A percentile compares a stretch with the other conserved stretches of the same genome.
Conservation (phyloP, 1,140 invertebrate species). For the Ruditapes philippinarum region DNA sequence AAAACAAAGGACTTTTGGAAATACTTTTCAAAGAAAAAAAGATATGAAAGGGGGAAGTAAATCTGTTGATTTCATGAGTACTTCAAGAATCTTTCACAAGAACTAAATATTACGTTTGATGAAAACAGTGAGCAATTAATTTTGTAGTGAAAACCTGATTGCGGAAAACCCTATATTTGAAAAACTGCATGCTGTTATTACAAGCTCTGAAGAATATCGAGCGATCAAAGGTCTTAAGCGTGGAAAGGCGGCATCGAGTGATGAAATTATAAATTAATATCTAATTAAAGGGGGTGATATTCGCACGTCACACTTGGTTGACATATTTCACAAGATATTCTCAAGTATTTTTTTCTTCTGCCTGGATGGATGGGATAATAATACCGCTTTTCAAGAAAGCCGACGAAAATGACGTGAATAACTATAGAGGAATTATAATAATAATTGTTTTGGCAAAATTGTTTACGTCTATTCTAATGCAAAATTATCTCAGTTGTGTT, state of each 20-base stretch:
- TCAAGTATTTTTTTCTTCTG: neutral
- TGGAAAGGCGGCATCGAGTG: neutral
- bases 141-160: neutral
- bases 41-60: too few relatives aligned
- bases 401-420: neutral
- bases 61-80: too few relatives aligned
- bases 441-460: neutral
- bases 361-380: neutral
- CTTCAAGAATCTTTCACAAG: neutral
- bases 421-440: conserved; percentile 12
- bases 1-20: too few relatives aligned
- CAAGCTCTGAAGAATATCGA: neutral
- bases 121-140: neutral
- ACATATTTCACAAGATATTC: neutral
- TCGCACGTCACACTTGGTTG: neutral
- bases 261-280: neutral
- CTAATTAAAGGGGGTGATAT: neutral
- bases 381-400: neutral
- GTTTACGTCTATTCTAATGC: conserved; percentile 8
- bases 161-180: neutral
- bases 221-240: neutral
- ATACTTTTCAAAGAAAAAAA: too few relatives aligned
- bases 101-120: neutral
- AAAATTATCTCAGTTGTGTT: neutral
- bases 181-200: neutral